These are phyloP conservation scores for Drosophila antonietae DNA, from an alignment of 2,888 invertebrate genomes.

Conservation along the genomic window DNA sequence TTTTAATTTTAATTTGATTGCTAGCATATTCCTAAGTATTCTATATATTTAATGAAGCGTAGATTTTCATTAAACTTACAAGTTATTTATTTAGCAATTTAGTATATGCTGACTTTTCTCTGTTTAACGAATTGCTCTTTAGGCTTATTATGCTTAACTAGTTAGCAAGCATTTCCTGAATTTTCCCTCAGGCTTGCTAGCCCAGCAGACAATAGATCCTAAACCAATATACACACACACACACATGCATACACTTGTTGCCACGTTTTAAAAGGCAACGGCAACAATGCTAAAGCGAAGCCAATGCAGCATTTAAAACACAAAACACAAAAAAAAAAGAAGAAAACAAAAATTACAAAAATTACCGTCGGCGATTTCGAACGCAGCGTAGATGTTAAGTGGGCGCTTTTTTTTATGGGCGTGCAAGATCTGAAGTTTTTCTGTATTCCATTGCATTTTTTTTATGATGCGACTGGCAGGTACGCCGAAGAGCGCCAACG, in stretches of 20 bases:
- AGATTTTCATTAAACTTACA: too few species aligned
- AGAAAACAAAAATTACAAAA: conserved; percentile 48
- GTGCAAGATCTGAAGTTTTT: conserved; percentile 58
- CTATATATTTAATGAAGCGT: too few species aligned
- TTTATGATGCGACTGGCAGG: conserved; percentile 59
- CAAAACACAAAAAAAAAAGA: conserved; percentile 26
- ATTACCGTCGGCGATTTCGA: conserved; percentile 64
- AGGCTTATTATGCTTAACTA: not conserved
- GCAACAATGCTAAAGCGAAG: conserved; percentile 38
- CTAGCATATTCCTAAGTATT: too few species aligned
- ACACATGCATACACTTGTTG: conserved; percentile 47
- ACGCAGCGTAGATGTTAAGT: conserved; percentile 54
- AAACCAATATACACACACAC: conserved; percentile 18
- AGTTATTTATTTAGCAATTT: too few species aligned
- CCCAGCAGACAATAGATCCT: conserved; percentile 21
- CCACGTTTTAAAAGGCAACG: conserved; percentile 52
- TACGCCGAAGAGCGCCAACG: conserved; percentile 51
- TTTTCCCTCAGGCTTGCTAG: conserved; percentile 45
- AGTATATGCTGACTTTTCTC: not conserved
- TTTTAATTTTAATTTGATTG: too few species aligned
- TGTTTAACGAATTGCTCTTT: not conserved
- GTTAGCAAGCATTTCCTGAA: not conserved
- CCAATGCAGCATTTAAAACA: conserved; percentile 51
- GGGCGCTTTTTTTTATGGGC: conserved; percentile 76
- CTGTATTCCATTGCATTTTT: conserved; percentile 9